Evolutionary conservation across 1,140 invertebrate genomes (phyloP).

Genomic region (Trachymyrmex septentrionalis): DNA sequence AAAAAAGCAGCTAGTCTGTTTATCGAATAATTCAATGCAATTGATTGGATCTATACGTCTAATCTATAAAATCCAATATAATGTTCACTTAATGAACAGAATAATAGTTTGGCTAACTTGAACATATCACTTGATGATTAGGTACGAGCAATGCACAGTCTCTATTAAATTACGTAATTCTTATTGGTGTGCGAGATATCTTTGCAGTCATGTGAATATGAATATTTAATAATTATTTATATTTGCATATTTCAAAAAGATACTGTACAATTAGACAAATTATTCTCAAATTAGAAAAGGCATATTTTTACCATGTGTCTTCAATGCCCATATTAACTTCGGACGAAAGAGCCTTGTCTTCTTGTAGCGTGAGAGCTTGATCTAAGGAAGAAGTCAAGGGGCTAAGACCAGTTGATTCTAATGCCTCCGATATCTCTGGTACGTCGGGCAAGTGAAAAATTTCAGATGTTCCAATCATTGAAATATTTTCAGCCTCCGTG

Average conservation of each 20-base stretch:
- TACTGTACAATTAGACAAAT: neutral
- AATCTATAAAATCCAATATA: no score
- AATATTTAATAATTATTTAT: neutral
- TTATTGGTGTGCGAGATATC: neutral
- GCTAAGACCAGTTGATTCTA: constrained; percentile 84
- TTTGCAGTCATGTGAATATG: neutral
- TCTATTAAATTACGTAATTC: neutral
- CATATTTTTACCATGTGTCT: constrained; percentile 82
- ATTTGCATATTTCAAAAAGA: neutral
- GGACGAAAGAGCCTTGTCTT: constrained; percentile 79
- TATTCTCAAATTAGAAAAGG: neutral
- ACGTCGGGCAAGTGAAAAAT: constrained; percentile 79
- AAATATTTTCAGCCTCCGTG: constrained; percentile 82
- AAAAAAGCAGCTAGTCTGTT: no score
- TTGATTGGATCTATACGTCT: no score
- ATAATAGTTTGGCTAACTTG: no score
- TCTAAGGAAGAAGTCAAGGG: constrained; percentile 83
- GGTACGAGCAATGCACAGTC: neutral
- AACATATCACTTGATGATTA: neutral
- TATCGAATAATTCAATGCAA: no score
- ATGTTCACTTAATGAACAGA: no score
- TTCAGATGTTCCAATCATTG: constrained; percentile 82
- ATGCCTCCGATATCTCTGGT: constrained; percentile 81
- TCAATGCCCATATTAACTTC: constrained; percentile 85
- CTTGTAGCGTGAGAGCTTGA: constrained; percentile 83